Base-by-base conservation (phyloP, 2,797 vertebrate genomes). In the Amblyopsis hoosieri region DNA sequence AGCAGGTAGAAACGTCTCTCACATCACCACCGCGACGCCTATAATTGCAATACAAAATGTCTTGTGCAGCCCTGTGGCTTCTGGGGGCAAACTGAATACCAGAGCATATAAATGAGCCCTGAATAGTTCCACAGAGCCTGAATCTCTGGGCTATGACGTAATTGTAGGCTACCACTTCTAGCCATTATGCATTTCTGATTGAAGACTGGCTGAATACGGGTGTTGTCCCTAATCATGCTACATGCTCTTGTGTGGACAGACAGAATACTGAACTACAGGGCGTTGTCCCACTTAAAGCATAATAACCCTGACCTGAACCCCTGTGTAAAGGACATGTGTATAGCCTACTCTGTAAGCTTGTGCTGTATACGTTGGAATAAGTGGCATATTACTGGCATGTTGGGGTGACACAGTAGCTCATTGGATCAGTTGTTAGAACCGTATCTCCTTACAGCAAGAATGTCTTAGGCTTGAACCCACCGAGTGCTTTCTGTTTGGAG, bases 201-300 rank as follows among this genome's bases (percentile, higher is more conserved):
- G 15, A 13, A 63, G 64, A 31, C 14, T 64, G 57, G 67, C 55
- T 70, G 55, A 0, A 46, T 74, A 82, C 4, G 15, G 12, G 60
- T 76, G 75, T 77, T 14, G 62, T 46, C 78, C 60, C 66, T 81
- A 84, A 88, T 90, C 84, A 78, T 86, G 52, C 33, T 57, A 53
- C 70, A 65, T 80, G 55, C 53, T 81, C 83, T 74, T 84, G 75
- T 75, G 62, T 71, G 74, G 78, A 83, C 78, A 66, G 3, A 29
- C 23, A 29, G 23, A 29, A 29, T 29, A 29, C 23, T 29, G 66
- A 69, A 29, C 67, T 47, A 64, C 75, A 57, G 15, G 5, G n/a
- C 13, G 29, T 71, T 59, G 66, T 84, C 72, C 63, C 52, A 7
- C 47, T 52, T 11, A 10, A 11, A 31, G 29, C n/a, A 50, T 60